Evolutionary conservation across 2,888 invertebrate genomes (phyloP), one percentile per base, ranked within the genome.

Genomic region (Zelleria hepariella): DNA sequence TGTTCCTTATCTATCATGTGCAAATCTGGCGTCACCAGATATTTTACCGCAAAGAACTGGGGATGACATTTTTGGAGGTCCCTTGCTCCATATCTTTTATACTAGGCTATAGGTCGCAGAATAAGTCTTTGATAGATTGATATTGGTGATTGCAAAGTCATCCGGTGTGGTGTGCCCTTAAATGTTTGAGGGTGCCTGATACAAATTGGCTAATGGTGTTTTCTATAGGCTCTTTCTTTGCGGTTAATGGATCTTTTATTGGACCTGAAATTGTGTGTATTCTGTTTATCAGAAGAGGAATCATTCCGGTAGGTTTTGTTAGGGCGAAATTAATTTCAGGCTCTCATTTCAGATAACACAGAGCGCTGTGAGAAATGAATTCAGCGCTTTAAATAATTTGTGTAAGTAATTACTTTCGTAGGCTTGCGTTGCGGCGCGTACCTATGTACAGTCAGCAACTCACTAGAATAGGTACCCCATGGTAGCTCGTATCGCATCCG

Each of bases 91-190:
- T 1, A 42, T 42, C 15, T 42, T 42, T 42, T 7, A 3, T 42
- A 15, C 32, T 42, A 2, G 15, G 15, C 4, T 10, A 15, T 1
- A 42, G 32, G 32, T 42, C 32, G 15, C 32, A 10, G 15, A 15
- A 15, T 2, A 42, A 42, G 32, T 15, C 15, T 42, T 15, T 15
- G 15, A 15, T 42, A 21, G 23, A 20, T 21, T 5, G 54, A 54
- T 54, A 26, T 25, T 27, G 54, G 54, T 25, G 54, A 54, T 54
- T 54, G 54, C 54, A 25, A 23, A 54, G 54, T 54, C 54, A 25
- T 54, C 26, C 54, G 54, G 25, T 25, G 54, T 51, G 51, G 23
- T 51, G 21, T 8, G 10, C 20, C 8, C 49, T 8, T 23, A 51
- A 51, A 51, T 51, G 51, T 23, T 51, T 23, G 10, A 23, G 51